Percentiles rank a stretch among this genome's conserved stretches.
phyloP scores from a whole-genome alignment of 2,888 invertebrate species.

The Diabrotica balteata region DNA sequence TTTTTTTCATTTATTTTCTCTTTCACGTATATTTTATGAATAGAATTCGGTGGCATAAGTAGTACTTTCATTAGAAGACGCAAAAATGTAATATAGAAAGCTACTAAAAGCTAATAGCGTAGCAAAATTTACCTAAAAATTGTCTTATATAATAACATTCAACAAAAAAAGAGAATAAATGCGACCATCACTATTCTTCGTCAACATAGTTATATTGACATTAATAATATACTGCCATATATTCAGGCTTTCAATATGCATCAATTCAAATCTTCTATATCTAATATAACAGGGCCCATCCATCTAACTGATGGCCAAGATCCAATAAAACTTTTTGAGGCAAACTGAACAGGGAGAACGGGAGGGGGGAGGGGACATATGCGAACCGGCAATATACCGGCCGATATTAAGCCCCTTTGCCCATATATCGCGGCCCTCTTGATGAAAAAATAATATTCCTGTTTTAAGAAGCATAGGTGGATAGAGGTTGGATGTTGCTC shows the following conservation, averaged over 20 bases:
- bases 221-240: conserved; percentile 10
- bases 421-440: conserved; percentile 47
- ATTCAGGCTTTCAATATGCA: conserved; percentile 17
- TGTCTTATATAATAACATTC: too few relatives aligned
- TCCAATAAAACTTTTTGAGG: conserved; percentile 27
- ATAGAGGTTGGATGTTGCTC: conserved; percentile 7
- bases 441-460: conserved; percentile 56
- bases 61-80: too few relatives aligned
- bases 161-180: too few relatives aligned
- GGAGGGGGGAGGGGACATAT: conserved; percentile 18
- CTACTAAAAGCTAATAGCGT: too few relatives aligned
- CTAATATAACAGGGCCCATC: conserved; percentile 21
- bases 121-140: too few relatives aligned
- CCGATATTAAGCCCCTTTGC: conserved; percentile 40
- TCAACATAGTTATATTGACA: conserved; percentile 2
- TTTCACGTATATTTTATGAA: too few relatives aligned
- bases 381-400: conserved; percentile 28
- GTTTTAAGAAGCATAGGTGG: conserved; percentile 30
- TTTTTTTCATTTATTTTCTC: too few relatives aligned
- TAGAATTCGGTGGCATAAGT: too few relatives aligned
- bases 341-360: conserved; percentile 9
- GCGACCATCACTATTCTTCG: too few relatives aligned
- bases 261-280: conserved; percentile 18
- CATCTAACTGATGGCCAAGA: conserved; percentile 26
- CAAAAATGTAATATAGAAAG: too few relatives aligned